Evolutionary conservation across 2,113 vertebrate genomes (phyloP).

Genomic region (Lampris incognitus): DNA sequence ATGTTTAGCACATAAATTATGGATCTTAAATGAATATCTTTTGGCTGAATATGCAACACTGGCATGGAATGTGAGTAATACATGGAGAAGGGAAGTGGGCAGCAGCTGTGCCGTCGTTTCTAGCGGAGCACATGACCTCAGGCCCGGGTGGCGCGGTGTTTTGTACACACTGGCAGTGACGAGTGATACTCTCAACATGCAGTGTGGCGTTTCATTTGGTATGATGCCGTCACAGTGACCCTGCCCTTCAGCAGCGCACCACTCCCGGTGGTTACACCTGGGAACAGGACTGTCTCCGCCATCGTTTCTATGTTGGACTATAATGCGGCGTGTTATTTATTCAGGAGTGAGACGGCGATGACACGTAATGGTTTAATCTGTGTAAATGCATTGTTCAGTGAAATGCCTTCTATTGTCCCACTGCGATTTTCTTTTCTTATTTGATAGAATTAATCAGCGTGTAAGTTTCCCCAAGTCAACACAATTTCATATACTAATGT

Average conservation of each 20-base stretch:
- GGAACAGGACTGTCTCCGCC: neutral
- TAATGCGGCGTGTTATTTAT: neutral
- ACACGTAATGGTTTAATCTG: conserved; percentile 43
- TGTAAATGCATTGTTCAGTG: conserved; percentile 28
- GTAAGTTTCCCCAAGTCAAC: conserved; percentile 35
- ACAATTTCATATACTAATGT: conserved; percentile 45
- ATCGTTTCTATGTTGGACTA: neutral
- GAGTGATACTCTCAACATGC: neutral
- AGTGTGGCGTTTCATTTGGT: neutral
- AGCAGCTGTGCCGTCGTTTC: conserved; percentile 22
- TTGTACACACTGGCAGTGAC: neutral
- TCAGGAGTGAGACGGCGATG: conserved; percentile 35
- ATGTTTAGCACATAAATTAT: conserved; percentile 65
- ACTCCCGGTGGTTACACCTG: neutral
- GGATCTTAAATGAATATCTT: conserved; percentile 54
- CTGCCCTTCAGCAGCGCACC: neutral
- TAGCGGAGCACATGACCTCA: conserved; percentile 25
- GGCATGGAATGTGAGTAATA: conserved; percentile 42
- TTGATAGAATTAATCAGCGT: conserved; percentile 60
- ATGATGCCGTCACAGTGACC: neutral
- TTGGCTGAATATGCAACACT: conserved; percentile 50
- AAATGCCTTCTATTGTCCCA: conserved; percentile 14
- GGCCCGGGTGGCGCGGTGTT: conserved; percentile 19
- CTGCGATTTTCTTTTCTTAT: conserved; percentile 48
- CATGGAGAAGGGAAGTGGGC: conserved; percentile 26